phyloP scores from a whole-genome alignment of 2,797 vertebrate genomes.

The Sebastes steindachneri region DNA sequence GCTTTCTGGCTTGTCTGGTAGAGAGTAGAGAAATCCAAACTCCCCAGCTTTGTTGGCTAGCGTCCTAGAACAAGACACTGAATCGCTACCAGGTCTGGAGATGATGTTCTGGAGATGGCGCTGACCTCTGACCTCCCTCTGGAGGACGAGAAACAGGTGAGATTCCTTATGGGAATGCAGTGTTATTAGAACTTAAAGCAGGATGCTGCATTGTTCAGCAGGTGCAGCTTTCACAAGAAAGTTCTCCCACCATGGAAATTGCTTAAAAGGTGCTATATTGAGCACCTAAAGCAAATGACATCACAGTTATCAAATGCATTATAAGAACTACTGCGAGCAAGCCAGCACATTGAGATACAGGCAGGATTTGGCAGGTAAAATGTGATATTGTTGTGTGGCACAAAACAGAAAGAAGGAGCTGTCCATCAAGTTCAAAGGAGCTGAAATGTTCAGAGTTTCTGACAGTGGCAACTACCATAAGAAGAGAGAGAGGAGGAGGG shows the following conservation, averaged over 20 bases:
- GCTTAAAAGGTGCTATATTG: neutral
- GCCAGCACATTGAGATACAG: neutral
- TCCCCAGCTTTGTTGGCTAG: slow-evolving; percentile 27
- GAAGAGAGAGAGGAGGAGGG: neutral
- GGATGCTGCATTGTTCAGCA: neutral
- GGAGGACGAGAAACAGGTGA: neutral
- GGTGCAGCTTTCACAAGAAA: no score
- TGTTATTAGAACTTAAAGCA: neutral
- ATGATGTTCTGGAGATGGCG: slow-evolving; percentile 16
- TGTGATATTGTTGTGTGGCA: neutral
- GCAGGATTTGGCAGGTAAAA: neutral
- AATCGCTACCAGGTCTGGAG: slow-evolving; percentile 18
- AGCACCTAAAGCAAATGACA: neutral
- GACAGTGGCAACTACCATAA: neutral
- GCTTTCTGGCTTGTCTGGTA: slow-evolving; percentile 12
- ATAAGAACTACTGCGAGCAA: neutral
- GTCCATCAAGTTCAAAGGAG: neutral
- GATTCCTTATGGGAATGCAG: neutral
- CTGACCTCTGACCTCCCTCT: slow-evolving; percentile 41
- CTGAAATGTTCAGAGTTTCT: neutral
- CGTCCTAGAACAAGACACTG: slow-evolving; percentile 39
- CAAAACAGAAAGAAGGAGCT: neutral
- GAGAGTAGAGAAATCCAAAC: slow-evolving; percentile 18
- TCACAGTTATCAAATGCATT: neutral
- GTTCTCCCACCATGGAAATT: neutral